phyloP scores from a whole-genome alignment of 2,113 vertebrate species.

The Redunca redunca region DNA sequence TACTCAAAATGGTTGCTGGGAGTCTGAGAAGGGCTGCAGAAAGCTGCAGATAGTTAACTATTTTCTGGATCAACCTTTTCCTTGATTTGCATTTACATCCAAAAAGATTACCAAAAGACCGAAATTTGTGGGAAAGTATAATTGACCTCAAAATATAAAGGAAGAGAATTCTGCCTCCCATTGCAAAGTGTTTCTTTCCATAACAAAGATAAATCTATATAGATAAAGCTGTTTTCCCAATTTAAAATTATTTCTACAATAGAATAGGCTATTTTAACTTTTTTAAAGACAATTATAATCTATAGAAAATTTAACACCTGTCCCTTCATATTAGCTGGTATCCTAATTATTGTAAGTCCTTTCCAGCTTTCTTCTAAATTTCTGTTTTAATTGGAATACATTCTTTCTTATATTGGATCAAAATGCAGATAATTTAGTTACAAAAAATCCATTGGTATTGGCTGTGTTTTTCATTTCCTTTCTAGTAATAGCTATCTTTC shows the following conservation, averaged over 20 bases:
- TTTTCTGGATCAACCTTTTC: neutral
- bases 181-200: neutral
- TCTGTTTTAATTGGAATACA: constrained; percentile 8
- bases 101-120: neutral
- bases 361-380: neutral
- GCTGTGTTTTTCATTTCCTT: neutral
- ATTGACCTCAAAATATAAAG: neutral
- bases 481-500: neutral
- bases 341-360: neutral
- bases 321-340: neutral
- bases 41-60: neutral
- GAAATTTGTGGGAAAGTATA: neutral
- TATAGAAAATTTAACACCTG: constrained; percentile 27
- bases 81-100: neutral
- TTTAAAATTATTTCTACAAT: neutral
- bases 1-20: neutral
- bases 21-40: neutral
- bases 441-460: neutral
- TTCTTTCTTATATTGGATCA: neutral
- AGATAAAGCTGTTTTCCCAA: neutral
- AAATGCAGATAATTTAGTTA: neutral
- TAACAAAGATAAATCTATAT: neutral
- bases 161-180: neutral
- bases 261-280: constrained; percentile 25
- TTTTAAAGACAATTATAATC: constrained; percentile 12